These are phyloP conservation scores for Lasioglossum villosulum DNA, from an alignment of 2,888 invertebrate species.

Conservation along the genomic window DNA sequence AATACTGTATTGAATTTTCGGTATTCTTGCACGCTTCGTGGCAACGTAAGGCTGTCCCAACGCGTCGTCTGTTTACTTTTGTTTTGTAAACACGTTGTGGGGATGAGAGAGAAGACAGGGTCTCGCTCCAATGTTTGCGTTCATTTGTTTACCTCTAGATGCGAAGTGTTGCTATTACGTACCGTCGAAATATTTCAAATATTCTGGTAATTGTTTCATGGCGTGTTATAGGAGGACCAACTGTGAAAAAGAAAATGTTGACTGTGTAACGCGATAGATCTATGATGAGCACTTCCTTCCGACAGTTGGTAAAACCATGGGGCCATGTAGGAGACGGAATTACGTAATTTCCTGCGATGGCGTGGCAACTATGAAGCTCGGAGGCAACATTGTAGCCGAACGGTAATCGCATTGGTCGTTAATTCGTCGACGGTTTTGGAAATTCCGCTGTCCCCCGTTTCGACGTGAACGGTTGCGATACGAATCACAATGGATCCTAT, in stretches of 20 bases:
- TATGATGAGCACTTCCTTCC: neutral
- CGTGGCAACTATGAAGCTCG: neutral
- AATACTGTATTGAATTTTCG: no score
- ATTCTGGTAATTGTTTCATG: no score
- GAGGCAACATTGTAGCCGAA: constrained; percentile 24
- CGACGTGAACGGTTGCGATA: constrained; percentile 36
- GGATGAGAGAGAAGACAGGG: no score
- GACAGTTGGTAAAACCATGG: neutral
- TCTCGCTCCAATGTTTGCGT: no score
- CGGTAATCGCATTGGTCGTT: constrained; percentile 48
- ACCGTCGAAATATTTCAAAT: no score
- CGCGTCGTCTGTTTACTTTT: no score
- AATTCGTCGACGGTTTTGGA: constrained; percentile 47
- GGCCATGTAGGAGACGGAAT: neutral
- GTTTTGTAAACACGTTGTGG: no score
- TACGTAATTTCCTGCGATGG: constrained; percentile 2
- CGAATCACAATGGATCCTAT: constrained; percentile 48
- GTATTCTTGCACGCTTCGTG: no score
- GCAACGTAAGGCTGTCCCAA: no score
- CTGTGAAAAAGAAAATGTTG: neutral
- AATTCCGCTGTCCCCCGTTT: constrained; percentile 26
- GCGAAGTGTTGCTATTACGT: no score
- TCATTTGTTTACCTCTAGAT: no score
- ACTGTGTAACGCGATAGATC: neutral
- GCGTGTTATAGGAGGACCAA: neutral